Conservation (phyloP, 2,888 invertebrate species). For the Agapostemon virescens region DNA sequence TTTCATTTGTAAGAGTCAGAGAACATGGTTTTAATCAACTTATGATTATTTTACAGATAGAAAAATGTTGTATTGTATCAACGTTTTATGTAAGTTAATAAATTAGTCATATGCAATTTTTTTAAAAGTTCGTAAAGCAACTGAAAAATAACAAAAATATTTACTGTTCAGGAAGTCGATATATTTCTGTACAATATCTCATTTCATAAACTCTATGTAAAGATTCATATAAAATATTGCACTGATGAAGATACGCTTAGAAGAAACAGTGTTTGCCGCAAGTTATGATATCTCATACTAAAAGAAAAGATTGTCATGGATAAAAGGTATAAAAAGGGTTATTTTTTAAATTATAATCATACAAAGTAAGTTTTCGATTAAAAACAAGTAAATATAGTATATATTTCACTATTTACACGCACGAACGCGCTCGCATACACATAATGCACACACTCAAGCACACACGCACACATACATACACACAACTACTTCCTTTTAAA, state of each 20-base stretch:
- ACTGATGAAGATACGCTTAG: constrained; percentile 50
- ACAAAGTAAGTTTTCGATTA: constrained; percentile 43
- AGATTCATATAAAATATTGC: constrained; percentile 63
- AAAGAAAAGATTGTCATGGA: constrained; percentile 65
- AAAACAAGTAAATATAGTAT: constrained; percentile 52
- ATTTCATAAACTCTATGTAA: constrained; percentile 35
- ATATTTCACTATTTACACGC: constrained; percentile 50
- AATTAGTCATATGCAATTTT: not conserved
- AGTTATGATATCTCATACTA: constrained; percentile 22
- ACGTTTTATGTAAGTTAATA: not conserved
- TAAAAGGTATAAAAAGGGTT: constrained; percentile 58
- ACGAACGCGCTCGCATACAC: constrained; percentile 27
- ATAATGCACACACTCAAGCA: constrained; percentile 27
- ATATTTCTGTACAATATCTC: constrained; percentile 48
- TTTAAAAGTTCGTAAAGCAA: constrained; percentile 35
- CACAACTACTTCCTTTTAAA: constrained; percentile 44
- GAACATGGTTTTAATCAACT: not conserved
- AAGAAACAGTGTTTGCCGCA: constrained; percentile 32
- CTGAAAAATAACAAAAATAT: constrained; percentile 34
- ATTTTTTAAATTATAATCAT: constrained; percentile 48
- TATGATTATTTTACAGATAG: not conserved
- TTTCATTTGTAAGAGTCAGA: not conserved
- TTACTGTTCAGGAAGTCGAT: constrained; percentile 31
- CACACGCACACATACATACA: constrained; percentile 29
- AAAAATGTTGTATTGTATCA: not conserved